Evolutionary conservation across 2,888 invertebrate species (phyloP), one percentile per base, ranked within the genome.

Genomic region (Drosophila mercatorum): DNA sequence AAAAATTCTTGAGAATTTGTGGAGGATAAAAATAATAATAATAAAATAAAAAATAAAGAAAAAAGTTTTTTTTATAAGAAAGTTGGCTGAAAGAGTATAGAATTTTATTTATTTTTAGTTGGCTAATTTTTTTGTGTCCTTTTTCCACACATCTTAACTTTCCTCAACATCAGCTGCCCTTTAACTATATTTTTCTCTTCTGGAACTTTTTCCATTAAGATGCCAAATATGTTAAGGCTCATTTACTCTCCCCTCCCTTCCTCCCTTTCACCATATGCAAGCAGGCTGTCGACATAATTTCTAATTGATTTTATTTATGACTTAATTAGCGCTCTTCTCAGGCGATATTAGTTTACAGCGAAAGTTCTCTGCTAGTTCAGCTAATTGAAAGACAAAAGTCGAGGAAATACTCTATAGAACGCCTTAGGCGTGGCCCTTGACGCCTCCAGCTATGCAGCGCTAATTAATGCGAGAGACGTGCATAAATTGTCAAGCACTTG

Each of bases 391-490:
- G 67, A 51, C 64, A 17, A 47, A 64, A 62, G 77, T 64, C 69
- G 56, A 73, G 12, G n/a, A 34, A 75, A 79, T 66, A 70, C 71
- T 68, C 75, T 76, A 66, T 72, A 61, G 72, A 49, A 51, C 57
- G 43, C n/a, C 51, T 5, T n/a, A 12, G 2, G 38, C 31, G 43
- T 47, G 31, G 31, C 6, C 31, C 31, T 34, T 34, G 28, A 43
- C 52, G 78, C 66, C 74, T 74, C 51, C 28, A 69, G 56, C 57
- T 78, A 78, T 85, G 87, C 89, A 81, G 52, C 65, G 81, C 53
- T 79, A 91, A 89, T 90, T 91, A 91, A 89, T 81, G 73, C 81
- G 74, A 58, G 77, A 38, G 63, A 78, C 89, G 83, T 88, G 88
- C 88, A 86, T 86, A 88, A 88, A 88, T 91, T 87, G 62, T 53